phyloP scores from a whole-genome alignment of 2,888 invertebrate species.

The Blera fallax region DNA sequence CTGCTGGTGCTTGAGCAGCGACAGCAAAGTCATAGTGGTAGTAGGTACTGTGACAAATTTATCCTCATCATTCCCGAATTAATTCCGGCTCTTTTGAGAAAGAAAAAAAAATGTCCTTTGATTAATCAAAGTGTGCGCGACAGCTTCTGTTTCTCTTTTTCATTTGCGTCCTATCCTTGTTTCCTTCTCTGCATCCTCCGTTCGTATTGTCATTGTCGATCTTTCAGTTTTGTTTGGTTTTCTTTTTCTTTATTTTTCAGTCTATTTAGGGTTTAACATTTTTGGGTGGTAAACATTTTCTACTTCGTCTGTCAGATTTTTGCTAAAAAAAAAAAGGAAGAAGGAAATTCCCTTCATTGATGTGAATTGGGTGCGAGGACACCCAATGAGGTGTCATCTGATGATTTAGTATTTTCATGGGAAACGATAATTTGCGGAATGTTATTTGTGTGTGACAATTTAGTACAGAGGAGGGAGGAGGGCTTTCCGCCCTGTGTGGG shows the following conservation, averaged over 20 bases:
- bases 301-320: constrained; percentile 18
- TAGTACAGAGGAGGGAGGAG: too few species aligned
- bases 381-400: constrained; percentile 54
- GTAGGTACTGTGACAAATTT: constrained; percentile 53
- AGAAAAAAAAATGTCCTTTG: constrained; percentile 55
- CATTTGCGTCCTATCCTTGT: background rate
- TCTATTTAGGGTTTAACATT: constrained; percentile 23
- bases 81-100: constrained; percentile 49
- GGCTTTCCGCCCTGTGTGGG: background rate
- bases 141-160: constrained; percentile 26
- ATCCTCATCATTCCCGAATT: constrained; percentile 60
- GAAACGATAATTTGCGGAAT: constrained; percentile 54
- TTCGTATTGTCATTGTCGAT: background rate
- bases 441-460: constrained; percentile 54
- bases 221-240: constrained; percentile 3
- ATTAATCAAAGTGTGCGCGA: constrained; percentile 65
- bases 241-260: background rate
- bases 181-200: background rate
- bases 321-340: background rate
- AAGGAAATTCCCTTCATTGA: background rate
- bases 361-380: background rate
- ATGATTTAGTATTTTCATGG: constrained; percentile 58
- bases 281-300: constrained; percentile 19
- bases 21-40: background rate
- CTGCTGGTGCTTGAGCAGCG: background rate